Evolutionary conservation across 1,140 invertebrate species (phyloP).

Genomic region (Diprion similis): DNA sequence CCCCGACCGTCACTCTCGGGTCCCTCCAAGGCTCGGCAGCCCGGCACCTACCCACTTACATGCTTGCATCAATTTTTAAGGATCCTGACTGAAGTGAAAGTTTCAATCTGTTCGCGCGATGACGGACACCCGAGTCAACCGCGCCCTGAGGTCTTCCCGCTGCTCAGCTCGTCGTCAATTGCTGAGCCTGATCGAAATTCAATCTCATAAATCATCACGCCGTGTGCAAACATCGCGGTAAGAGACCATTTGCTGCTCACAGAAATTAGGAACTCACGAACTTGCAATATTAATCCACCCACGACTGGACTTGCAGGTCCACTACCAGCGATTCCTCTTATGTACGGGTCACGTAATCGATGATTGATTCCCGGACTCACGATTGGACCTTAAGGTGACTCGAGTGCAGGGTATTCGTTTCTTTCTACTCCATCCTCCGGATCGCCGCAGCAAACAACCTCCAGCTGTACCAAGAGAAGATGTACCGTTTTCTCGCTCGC

Average conservation of each 20-base stretch:
- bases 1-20: too few species aligned
- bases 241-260: too few species aligned
- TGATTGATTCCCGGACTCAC: background rate
- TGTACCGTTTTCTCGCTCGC: background rate
- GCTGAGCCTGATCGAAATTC: too few species aligned
- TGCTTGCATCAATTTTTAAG: background rate
- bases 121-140: too few species aligned
- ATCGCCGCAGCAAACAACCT: background rate
- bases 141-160: too few species aligned
- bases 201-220: too few species aligned
- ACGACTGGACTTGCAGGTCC: background rate
- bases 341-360: background rate
- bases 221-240: too few species aligned
- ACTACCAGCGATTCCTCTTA: background rate
- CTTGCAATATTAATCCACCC: background rate
- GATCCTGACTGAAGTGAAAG: background rate
- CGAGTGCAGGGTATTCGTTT: background rate
- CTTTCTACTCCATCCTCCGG: background rate
- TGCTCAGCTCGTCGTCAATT: too few species aligned
- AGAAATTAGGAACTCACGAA: too few species aligned
- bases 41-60: too few species aligned
- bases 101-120: background rate
- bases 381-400: conserved; percentile 2
- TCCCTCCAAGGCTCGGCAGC: too few species aligned
- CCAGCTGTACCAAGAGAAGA: background rate